Percentiles rank a stretch among this genome's conserved stretches.
Conservation (phyloP, 2,113 vertebrate species). For the Chaetorhynchus papuensis region DNA sequence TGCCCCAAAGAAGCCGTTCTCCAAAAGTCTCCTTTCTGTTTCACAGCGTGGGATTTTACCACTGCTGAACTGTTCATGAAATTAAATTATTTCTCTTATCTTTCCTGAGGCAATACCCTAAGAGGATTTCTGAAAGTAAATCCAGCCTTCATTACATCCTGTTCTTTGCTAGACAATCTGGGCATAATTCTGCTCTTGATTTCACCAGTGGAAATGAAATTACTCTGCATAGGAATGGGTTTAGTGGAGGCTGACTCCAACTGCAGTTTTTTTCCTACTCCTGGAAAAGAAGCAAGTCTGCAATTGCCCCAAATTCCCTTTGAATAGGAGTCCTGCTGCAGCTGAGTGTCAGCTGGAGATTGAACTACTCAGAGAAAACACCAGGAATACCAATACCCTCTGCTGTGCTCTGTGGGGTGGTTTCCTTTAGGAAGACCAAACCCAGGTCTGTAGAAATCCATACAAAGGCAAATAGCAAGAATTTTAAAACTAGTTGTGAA, state of each 20-base stretch:
- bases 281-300: neutral
- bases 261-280: neutral
- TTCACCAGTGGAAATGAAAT: constrained; percentile 19
- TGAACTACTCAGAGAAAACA: neutral
- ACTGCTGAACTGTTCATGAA: constrained; percentile 2
- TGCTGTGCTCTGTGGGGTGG: neutral
- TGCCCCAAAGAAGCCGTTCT: neutral
- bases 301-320: neutral
- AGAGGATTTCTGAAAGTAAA: constrained; percentile 42
- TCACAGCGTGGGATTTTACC: neutral
- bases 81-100: constrained; percentile 57
- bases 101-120: neutral
- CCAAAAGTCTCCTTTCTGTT: neutral
- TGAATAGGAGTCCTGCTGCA: neutral
- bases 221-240: neutral
- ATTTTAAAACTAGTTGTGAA: neutral
- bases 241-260: neutral
- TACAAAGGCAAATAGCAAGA: neutral
- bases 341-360: neutral
- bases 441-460: neutral
- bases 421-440: neutral
- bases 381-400: neutral
- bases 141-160: constrained; percentile 23
- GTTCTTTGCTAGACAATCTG: neutral
- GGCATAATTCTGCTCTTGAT: constrained; percentile 28